These are phyloP conservation scores for Odontothrips loti DNA, from an alignment of 2,888 invertebrate species.

Conservation along the genomic window DNA sequence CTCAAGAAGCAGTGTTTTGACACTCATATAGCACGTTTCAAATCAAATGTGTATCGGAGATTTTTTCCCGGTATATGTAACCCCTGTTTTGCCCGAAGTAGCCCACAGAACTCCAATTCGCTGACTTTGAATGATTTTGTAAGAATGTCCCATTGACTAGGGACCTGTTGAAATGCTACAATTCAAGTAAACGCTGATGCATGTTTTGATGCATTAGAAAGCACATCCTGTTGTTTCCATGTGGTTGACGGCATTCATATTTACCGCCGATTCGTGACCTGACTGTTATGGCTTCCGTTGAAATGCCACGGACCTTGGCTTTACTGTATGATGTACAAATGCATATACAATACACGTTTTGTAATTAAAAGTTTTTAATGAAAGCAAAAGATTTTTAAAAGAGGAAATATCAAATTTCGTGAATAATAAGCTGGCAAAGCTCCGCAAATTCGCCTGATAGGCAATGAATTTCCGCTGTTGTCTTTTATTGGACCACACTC, in stretches of 20 bases:
- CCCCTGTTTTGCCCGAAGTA: background rate
- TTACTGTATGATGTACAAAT: conserved; percentile 27
- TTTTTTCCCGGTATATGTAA: background rate
- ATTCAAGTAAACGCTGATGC: background rate
- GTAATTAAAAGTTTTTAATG: conserved; percentile 25
- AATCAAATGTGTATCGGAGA: conserved; percentile 20
- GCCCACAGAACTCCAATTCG: background rate
- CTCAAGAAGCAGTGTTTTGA: background rate
- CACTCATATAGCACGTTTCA: background rate
- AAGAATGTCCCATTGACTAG: background rate
- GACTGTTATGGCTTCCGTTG: conserved; percentile 24
- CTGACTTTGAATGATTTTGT: conserved; percentile 9
- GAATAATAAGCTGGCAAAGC: conserved; percentile 23
- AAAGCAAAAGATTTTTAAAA: conserved; percentile 22
- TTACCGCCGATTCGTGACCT: conserved; percentile 17
- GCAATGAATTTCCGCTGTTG: conserved; percentile 22
- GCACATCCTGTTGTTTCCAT: background rate
- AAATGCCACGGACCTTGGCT: conserved; percentile 16
- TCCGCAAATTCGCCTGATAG: conserved; percentile 20
- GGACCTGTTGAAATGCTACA: background rate
- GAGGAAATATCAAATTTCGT: conserved; percentile 17
- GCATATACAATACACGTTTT: conserved; percentile 25
- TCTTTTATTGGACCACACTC: conserved; percentile 22
- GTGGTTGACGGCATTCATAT: conserved; percentile 1
- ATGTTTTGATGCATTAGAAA: background rate